Base-by-base conservation (phyloP, 2,113 vertebrate genomes). In the Dermatemys mawii region DNA sequence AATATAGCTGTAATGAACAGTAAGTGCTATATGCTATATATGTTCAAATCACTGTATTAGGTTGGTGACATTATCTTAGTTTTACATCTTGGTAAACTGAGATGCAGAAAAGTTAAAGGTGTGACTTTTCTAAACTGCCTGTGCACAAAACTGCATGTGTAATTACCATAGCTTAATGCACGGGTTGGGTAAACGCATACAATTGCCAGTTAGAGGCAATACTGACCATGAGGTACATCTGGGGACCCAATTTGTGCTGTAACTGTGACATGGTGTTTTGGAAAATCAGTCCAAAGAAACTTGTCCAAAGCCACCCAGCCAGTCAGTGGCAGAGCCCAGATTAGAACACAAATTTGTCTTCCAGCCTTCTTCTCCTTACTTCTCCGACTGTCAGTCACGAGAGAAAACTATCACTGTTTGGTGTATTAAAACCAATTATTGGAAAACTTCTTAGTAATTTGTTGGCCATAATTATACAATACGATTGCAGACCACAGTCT, bases 161-260 rank as follows among this genome's bases (percentile, higher is more conserved):
- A 8, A 3, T 3, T 53, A 2, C 54, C 19, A 35, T 41, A 6
- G 2, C 3, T 67, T 19, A 38, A 67, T 10, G 46, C 29, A 1
- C 0, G 0, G 4, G 2, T 0, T n/a, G 38, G 32, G 35, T n/a
- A 8, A 81, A 57, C 27, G 2, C 0, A 1, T 24, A 0, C 8
- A 1, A 0, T 53, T 82, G 88, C 57, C 79, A 4, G 88, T 67
- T 49, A 90, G 26, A 53, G 60, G 8, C 1, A 0, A 1, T 0
- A 22, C 2, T 48, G 84, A 75, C 3, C 63, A 63, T 16, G 32
- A 63, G 57, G 14, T 63, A 63, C n/a, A 38, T 22, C 14, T n/a
- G 63, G 8, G 38, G 19, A 67, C 35, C 17, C 63, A 67, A 67
- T 38, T n/a, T 38, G 63, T 67, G 16, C 17, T 38, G 63, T n/a